Evolutionary conservation across 2,113 vertebrate species (phyloP).

Genomic region (Cyprinodon variegatus): DNA sequence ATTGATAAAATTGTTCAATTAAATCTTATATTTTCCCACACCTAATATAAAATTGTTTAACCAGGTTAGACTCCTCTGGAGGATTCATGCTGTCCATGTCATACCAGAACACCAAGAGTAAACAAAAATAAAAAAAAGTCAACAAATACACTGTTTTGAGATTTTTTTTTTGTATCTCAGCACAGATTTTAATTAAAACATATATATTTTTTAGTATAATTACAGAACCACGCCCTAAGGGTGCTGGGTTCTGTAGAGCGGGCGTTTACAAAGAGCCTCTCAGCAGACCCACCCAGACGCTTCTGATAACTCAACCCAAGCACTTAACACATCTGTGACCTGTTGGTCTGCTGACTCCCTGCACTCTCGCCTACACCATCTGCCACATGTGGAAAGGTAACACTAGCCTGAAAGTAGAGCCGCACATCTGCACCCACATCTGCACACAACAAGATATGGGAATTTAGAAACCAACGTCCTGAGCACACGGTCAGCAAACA

Average conservation of each 20-base stretch:
- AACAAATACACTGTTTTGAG: too few relatives aligned
- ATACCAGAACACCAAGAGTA: too few relatives aligned
- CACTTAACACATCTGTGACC: slow-evolving; percentile 79
- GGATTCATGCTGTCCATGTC: neutral
- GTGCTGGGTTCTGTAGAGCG: neutral
- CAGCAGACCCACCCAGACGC: slow-evolving; percentile 39
- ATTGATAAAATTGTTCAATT: neutral
- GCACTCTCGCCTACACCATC: slow-evolving; percentile 74
- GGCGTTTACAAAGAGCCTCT: neutral
- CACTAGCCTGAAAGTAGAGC: slow-evolving; percentile 40
- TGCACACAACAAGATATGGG: neutral
- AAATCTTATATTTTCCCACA: neutral
- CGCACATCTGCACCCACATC: neutral
- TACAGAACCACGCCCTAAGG: too few relatives aligned
- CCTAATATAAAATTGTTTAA: neutral
- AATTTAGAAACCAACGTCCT: neutral
- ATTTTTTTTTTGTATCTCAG: too few relatives aligned
- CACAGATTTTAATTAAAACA: too few relatives aligned
- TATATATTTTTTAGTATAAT: too few relatives aligned
- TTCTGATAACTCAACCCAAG: slow-evolving; percentile 53
- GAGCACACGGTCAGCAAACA: neutral
- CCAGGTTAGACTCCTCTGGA: neutral
- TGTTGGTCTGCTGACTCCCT: slow-evolving; percentile 36
- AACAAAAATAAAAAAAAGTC: too few relatives aligned
- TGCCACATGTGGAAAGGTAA: slow-evolving; percentile 69